Evolutionary conservation across 2,888 invertebrate genomes (phyloP).

Genomic region (Thymelicus acteon): DNA sequence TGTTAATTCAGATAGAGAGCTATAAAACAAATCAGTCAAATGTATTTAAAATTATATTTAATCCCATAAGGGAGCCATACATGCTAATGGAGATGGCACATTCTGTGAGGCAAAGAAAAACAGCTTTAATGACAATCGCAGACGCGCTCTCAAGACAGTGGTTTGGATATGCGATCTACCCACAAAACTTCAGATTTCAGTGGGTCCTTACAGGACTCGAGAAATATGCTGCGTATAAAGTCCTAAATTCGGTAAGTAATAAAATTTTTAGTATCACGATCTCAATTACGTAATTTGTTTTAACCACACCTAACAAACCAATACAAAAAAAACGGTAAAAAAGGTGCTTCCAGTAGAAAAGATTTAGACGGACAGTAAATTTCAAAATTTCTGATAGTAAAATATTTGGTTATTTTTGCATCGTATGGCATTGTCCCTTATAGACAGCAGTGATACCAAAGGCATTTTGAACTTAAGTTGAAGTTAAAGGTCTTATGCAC

Average conservation of each 20-base stretch:
- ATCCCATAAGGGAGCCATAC: conserved; percentile 70
- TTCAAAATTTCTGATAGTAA: too few species aligned
- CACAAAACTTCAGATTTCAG: conserved; percentile 86
- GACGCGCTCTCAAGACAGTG: conserved; percentile 89
- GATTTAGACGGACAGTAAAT: too few species aligned
- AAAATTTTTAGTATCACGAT: background rate
- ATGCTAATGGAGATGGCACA: conserved; percentile 63
- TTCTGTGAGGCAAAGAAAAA: conserved; percentile 73
- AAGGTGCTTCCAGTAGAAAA: too few species aligned
- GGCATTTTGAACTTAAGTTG: background rate
- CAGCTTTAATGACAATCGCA: conserved; percentile 77
- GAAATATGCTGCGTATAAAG: conserved; percentile 85
- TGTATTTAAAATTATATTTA: background rate
- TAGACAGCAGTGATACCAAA: too few species aligned
- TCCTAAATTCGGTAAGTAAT: conserved; percentile 71
- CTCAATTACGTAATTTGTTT: background rate
- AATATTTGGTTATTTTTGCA: too few species aligned
- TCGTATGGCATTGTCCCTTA: too few species aligned
- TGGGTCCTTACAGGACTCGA: conserved; percentile 86
- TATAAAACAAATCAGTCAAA: too few species aligned
- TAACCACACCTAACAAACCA: too few species aligned
- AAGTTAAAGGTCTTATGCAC: conserved; percentile 10
- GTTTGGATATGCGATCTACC: conserved; percentile 87
- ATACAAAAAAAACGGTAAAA: too few species aligned
- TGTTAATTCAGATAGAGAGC: too few species aligned